A percentile compares a stretch with the other conserved stretches of the same genome.
Conservation (phyloP, 2,797 vertebrate species). For the Corythornis leucogaster region DNA sequence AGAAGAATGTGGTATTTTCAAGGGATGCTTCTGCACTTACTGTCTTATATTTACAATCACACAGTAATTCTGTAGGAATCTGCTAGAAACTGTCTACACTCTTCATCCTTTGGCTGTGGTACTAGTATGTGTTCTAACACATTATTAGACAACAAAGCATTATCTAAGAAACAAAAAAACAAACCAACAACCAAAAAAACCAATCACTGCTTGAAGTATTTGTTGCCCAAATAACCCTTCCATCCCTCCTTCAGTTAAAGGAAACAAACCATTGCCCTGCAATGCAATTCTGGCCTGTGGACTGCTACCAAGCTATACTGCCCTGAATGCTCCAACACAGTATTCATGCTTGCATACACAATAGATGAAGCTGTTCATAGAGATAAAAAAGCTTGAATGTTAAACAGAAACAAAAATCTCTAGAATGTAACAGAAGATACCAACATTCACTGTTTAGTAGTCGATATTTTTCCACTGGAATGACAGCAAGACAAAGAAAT, state of each 20-base stretch:
- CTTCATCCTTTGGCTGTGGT: neutral
- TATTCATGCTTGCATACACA: neutral
- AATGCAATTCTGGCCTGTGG: neutral
- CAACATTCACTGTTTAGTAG: neutral
- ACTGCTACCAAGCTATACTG: neutral
- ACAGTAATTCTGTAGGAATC: neutral
- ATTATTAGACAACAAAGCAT: neutral
- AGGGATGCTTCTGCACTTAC: neutral
- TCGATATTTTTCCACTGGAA: neutral
- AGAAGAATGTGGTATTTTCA: neutral
- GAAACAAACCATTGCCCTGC: neutral
- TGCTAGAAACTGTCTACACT: neutral
- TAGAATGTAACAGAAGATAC: neutral
- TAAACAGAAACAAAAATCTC: neutral
- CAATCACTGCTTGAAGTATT: neutral
- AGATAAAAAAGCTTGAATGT: neutral
- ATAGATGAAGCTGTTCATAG: neutral
- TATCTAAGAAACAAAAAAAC: neutral
- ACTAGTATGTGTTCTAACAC: neutral
- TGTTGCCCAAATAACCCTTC: neutral
- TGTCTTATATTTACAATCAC: neutral
- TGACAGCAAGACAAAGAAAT: neutral
- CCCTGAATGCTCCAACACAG: neutral
- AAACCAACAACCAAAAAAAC: too few species aligned
- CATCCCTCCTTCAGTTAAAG: neutral